Conservation (phyloP, 1,140 invertebrate species). For the Atopsyche davidsoni region DNA sequence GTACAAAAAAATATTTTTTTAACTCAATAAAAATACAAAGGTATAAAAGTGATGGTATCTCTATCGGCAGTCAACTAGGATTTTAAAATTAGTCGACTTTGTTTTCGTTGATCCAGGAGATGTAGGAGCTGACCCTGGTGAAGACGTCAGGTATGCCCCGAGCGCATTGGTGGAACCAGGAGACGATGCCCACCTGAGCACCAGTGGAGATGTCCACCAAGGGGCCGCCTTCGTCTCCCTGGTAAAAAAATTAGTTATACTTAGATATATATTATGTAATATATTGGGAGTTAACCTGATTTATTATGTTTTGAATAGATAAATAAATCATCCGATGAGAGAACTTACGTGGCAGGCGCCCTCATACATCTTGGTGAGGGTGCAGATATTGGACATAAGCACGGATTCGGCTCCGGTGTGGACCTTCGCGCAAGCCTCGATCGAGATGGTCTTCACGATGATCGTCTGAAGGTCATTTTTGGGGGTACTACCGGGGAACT, state of each 20-base stretch:
- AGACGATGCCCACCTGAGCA: constrained; percentile 47
- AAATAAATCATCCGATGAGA: too few species aligned
- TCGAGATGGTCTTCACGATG: constrained; percentile 38
- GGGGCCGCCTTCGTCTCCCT: constrained; percentile 9
- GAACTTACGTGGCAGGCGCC: constrained; percentile 52
- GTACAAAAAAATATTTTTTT: too few species aligned
- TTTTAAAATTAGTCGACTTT: background rate
- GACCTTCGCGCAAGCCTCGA: constrained; percentile 35
- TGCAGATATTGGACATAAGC: constrained; percentile 50
- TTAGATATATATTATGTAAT: too few species aligned
- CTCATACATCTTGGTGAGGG: constrained; percentile 51
- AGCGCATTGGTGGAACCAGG: constrained; percentile 54
- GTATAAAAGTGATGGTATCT: too few species aligned
- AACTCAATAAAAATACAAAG: too few species aligned
- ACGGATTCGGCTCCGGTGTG: constrained; percentile 34
- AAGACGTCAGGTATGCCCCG: constrained; percentile 52
- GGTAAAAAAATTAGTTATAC: background rate
- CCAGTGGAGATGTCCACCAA: constrained; percentile 16
- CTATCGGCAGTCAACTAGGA: too few species aligned
- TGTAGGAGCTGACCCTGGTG: constrained; percentile 41
- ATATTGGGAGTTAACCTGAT: too few species aligned
- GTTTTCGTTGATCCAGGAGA: constrained; percentile 35
- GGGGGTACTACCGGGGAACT: constrained; percentile 40
- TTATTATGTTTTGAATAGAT: too few species aligned
- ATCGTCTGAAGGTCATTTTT: constrained; percentile 46